These are phyloP conservation scores for Norana najaformis DNA, from an alignment of 2,888 invertebrate species.

Conservation along the genomic window DNA sequence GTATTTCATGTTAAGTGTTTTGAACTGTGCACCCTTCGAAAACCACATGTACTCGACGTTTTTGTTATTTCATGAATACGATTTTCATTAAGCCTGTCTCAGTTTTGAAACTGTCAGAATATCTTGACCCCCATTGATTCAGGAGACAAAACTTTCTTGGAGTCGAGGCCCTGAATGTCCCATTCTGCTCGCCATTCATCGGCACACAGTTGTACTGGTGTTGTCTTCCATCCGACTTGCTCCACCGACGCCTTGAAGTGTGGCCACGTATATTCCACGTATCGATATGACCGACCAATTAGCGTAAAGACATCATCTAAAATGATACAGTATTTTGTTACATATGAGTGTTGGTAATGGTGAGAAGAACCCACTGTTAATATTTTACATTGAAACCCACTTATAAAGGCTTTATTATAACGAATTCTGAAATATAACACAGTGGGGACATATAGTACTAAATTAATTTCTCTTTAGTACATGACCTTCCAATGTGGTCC, in stretches of 20 bases:
- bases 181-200: conserved; percentile 57
- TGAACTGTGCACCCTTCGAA: no score
- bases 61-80: no score
- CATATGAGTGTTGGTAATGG: neutral
- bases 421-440: no score
- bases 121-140: neutral
- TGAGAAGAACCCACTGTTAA: neutral
- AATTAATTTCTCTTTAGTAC: neutral
- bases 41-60: neutral
- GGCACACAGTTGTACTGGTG: conserved; percentile 51
- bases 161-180: conserved; percentile 41
- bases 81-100: neutral
- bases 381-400: neutral
- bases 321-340: neutral
- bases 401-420: neutral
- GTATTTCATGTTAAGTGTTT: no score
- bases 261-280: conserved; percentile 25
- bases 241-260: conserved; percentile 28
- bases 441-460: neutral
- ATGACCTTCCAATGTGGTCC: neutral
- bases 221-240: conserved; percentile 50
- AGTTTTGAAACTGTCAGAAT: conserved; percentile 14
- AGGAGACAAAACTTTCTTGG: conserved; percentile 15
- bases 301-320: conserved; percentile 18
- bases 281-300: conserved; percentile 2